Evolutionary conservation across 1,140 invertebrate genomes (phyloP), one percentile per base, ranked within the genome.

Genomic region (Brachionus rubens): DNA sequence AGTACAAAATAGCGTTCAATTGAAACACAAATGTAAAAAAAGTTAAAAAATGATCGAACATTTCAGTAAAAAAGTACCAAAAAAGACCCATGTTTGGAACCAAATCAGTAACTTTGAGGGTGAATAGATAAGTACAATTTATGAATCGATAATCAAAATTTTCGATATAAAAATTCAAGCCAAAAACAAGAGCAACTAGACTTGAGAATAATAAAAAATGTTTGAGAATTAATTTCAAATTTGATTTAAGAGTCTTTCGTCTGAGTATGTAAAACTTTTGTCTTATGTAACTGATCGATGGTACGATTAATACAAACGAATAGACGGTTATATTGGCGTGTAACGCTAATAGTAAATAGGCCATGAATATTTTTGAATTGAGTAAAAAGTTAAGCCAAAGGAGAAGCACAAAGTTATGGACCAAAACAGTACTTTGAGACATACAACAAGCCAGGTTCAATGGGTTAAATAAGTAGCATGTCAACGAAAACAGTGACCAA

Each of bases 51-150:
- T 99, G 96, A 80, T 99, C 95, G 88, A 99, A 99, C 92, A 99
- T 96, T 87, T 99, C 96, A 0, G 94, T 97, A 81, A 99, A 99
- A 83, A 99, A 99, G 83, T 99, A 99, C 96, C 96, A 99, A 83
- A 97, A 99, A 0, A 99, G 85, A 2, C 96, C 96, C 80, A 97
- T 92, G 82, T 98, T 99, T 24, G 96, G 96, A 78, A 92, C 91
- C 52, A 98, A 86, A 86, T 99, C 95, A 24, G 92, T 92, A 21
- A 96, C 92, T 52, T 88, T 80, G 28, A 86, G 76, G 67, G 84
- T 86, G 80, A 78, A 84, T 82, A 36, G 43, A 50, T 77, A 43
- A 21, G 43, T 76, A 54, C 47, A 76, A 21, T 41, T 12, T 19
- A 76, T 28, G 28, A 76, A 77, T 19, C 76, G 28, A 7, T 19